These are phyloP conservation scores for Sarcophaga carnaria DNA, from an alignment of 2,888 invertebrate genomes.

Conservation along the genomic window DNA sequence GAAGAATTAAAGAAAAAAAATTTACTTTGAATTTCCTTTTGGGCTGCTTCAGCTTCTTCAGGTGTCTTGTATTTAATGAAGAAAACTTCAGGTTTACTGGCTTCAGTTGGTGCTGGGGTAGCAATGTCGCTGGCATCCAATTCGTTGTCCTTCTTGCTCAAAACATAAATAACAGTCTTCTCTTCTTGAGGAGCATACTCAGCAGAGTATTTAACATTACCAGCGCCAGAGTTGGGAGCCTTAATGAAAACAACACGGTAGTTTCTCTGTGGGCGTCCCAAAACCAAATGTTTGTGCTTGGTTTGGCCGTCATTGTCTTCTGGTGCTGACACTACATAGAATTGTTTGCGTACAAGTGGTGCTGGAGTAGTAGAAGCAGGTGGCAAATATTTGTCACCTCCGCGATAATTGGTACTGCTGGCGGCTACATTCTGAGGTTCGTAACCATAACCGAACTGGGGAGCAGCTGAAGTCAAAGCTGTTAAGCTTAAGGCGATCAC, in stretches of 20 bases:
- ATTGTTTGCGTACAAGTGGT: slow-evolving; percentile 80
- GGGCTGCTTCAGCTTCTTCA: slow-evolving; percentile 80
- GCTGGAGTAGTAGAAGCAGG: slow-evolving; percentile 75
- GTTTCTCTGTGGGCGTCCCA: slow-evolving; percentile 80
- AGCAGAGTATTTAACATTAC: slow-evolving; percentile 78
- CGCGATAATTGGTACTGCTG: slow-evolving; percentile 69
- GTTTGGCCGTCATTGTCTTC: slow-evolving; percentile 77
- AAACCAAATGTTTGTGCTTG: slow-evolving; percentile 78
- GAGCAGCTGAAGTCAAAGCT: slow-evolving; percentile 74
- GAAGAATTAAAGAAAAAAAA: background rate
- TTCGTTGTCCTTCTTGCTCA: slow-evolving; percentile 80
- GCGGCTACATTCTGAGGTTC: slow-evolving; percentile 63
- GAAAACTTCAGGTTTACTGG: slow-evolving; percentile 82
- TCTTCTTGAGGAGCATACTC: slow-evolving; percentile 80
- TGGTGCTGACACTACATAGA: slow-evolving; percentile 80
- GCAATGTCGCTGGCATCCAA: slow-evolving; percentile 78
- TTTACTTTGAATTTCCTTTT: slow-evolving; percentile 80
- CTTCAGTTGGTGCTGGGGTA: slow-evolving; percentile 79
- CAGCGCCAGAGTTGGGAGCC: slow-evolving; percentile 77
- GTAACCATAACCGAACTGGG: slow-evolving; percentile 78
- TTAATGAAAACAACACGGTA: slow-evolving; percentile 81
- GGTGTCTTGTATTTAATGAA: slow-evolving; percentile 81
- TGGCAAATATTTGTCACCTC: slow-evolving; percentile 77
- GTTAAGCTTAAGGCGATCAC: slow-evolving; percentile 65
- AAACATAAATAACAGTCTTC: slow-evolving; percentile 81